Evolutionary conservation across 2,888 invertebrate species (phyloP).

Genomic region (Bugulina stolonifera): DNA sequence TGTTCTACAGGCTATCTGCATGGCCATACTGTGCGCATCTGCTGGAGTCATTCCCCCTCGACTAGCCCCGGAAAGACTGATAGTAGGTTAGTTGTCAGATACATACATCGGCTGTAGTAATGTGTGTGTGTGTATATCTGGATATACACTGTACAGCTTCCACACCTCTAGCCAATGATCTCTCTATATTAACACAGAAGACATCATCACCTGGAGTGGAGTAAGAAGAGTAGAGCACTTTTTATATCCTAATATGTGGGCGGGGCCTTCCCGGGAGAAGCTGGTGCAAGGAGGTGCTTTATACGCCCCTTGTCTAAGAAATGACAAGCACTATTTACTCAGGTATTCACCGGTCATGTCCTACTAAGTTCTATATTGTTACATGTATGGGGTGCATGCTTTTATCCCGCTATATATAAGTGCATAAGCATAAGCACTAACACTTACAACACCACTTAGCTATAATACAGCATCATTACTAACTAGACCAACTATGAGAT

Average conservation of each 20-base stretch:
- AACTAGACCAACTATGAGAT: too few relatives aligned
- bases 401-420: too few relatives aligned
- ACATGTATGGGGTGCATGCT: too few relatives aligned
- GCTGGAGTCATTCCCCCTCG: slow-evolving; percentile 19
- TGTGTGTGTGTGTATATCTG: too few relatives aligned
- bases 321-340: slow-evolving; percentile 30
- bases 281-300: slow-evolving; percentile 38
- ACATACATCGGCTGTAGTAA: too few relatives aligned
- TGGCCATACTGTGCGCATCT: neutral
- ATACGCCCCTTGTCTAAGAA: slow-evolving; percentile 39
- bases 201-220: slow-evolving; percentile 38
- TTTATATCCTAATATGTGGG: slow-evolving; percentile 40
- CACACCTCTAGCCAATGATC: too few relatives aligned
- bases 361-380: too few relatives aligned
- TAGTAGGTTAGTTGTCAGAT: slow-evolving; percentile 16
- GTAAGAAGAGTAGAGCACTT: slow-evolving; percentile 37
- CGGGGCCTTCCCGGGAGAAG: slow-evolving; percentile 35
- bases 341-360: too few relatives aligned
- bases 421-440: too few relatives aligned
- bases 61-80: neutral
- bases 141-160: too few relatives aligned
- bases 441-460: too few relatives aligned
- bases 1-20: slow-evolving; percentile 30
- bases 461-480: too few relatives aligned
- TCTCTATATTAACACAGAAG: slow-evolving; percentile 26